Evolutionary conservation across 2,113 vertebrate species (phyloP).

Genomic region (Hydrolagus affinis): DNA sequence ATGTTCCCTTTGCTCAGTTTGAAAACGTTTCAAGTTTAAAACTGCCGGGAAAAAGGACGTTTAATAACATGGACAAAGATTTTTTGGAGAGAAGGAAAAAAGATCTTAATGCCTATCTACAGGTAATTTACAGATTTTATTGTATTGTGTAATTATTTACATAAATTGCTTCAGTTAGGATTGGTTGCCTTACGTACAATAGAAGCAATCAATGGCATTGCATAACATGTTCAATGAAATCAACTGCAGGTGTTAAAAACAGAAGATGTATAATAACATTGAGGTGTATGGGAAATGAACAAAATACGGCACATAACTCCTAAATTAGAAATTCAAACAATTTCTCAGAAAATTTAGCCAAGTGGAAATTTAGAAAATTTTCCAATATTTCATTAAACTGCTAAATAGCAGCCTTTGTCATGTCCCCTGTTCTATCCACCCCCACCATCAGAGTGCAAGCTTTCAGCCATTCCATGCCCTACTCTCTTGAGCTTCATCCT

Average conservation of each 20-base stretch:
- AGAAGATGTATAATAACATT: neutral
- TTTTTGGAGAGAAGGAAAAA: constrained; percentile 95
- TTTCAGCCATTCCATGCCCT: too few species aligned
- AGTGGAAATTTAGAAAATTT: neutral
- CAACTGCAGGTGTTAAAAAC: neutral
- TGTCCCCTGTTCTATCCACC: too few species aligned
- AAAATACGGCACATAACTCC: neutral
- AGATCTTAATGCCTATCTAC: constrained; percentile 87
- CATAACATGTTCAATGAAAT: neutral
- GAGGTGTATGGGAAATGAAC: neutral
- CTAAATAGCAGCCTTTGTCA: neutral
- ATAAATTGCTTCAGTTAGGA: neutral
- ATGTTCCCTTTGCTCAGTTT: constrained; percentile 61
- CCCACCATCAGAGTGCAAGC: too few species aligned
- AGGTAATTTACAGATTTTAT: constrained; percentile 57
- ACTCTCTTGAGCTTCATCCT: too few species aligned
- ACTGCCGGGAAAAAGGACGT: constrained; percentile 97
- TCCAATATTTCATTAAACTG: neutral
- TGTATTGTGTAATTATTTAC: neutral
- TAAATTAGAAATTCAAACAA: neutral
- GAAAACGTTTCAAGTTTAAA: constrained; percentile 79
- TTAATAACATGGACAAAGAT: constrained; percentile 98
- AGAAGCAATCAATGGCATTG: neutral
- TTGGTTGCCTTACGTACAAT: neutral
- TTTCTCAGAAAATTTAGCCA: neutral